A percentile compares a stretch with the other conserved stretches of the same genome.
Evolutionary conservation across 2,113 vertebrate species (phyloP).

Genomic region (Lycocorax pyrrhopterus): DNA sequence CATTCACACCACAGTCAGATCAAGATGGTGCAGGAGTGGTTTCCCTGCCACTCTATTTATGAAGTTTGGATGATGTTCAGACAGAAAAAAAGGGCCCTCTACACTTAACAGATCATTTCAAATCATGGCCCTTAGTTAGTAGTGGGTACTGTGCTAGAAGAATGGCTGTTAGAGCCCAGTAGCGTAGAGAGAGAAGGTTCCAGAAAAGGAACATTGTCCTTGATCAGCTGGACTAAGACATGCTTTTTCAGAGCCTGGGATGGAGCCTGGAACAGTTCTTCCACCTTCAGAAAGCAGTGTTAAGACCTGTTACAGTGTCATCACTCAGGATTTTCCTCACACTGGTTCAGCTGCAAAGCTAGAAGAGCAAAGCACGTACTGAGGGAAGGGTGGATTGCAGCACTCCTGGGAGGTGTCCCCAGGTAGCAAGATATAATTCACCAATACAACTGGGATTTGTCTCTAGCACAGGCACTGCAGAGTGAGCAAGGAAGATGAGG

Average conservation of each 20-base stretch:
- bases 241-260: not conserved
- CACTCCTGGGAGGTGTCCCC: not conserved
- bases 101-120: not conserved
- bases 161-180: not conserved
- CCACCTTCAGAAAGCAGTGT: not conserved
- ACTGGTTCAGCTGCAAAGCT: not conserved
- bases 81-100: not conserved
- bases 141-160: not conserved
- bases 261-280: not conserved
- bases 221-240: not conserved
- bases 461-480: not conserved
- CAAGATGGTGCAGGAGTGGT: not conserved
- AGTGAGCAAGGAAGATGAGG: not conserved
- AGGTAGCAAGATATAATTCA: not conserved
- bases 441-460: not conserved
- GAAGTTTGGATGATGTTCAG: not conserved
- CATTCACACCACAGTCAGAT: not conserved
- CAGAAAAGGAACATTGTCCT: not conserved
- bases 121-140: not conserved
- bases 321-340: not conserved
- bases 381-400: not conserved
- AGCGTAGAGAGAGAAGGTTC: not conserved
- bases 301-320: not conserved
- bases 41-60: not conserved
- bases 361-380: not conserved